These are phyloP conservation scores for Phortica okadai DNA, from an alignment of 2,888 invertebrate species.

Conservation along the genomic window DNA sequence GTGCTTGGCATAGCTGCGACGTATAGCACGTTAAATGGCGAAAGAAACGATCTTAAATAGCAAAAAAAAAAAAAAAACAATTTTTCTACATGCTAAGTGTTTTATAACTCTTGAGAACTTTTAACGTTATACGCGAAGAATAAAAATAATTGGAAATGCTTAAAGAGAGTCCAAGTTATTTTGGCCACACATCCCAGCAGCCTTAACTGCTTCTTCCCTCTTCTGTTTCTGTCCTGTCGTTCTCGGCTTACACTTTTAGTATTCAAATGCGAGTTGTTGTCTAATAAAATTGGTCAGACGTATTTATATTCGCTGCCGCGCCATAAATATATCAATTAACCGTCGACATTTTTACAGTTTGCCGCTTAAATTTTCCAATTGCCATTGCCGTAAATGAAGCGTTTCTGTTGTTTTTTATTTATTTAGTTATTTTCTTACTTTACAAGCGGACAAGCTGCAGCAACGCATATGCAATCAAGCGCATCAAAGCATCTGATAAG, in stretches of 20 bases:
- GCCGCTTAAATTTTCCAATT: not conserved
- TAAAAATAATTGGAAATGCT: no score
- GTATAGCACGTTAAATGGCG: not conserved
- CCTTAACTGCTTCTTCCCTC: no score
- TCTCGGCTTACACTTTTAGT: no score
- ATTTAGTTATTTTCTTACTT: not conserved
- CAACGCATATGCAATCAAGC: not conserved
- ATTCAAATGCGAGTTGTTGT: no score
- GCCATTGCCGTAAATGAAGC: not conserved
- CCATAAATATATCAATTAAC: not conserved
- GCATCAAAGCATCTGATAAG: not conserved
- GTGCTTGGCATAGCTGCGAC: not conserved
- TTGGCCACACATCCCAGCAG: no score
- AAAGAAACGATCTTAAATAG: not conserved
- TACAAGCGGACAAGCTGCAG: no score
- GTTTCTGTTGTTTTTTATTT: not conserved
- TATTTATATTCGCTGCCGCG: no score
- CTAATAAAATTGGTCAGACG: no score
- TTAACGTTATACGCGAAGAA: not conserved
- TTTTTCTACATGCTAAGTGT: no score
- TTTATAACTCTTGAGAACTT: not conserved
- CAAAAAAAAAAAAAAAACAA: not conserved
- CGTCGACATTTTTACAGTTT: conserved; percentile 4
- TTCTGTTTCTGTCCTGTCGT: no score
- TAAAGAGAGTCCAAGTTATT: no score